These are phyloP conservation scores for Tetragnatha versicolor DNA, from an alignment of 1,140 invertebrate species.

Conservation along the genomic window DNA sequence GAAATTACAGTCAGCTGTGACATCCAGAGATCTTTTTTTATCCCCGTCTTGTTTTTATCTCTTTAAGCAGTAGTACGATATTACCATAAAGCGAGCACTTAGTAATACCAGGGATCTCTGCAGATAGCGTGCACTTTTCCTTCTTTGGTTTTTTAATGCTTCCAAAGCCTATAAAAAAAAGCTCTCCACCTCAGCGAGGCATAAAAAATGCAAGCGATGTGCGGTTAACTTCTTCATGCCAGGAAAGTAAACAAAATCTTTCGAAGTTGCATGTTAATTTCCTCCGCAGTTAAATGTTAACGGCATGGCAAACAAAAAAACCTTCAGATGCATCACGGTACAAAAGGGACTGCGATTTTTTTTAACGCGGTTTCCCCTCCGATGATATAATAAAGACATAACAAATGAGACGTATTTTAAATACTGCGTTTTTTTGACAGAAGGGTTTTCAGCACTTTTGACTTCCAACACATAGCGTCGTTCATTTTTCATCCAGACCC, in stretches of 20 bases:
- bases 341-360: slow-evolving; percentile 21
- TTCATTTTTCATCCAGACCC: slow-evolving; percentile 29
- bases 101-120: no score
- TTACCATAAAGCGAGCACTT: background rate
- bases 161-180: background rate
- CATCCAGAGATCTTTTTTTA: background rate
- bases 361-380: background rate
- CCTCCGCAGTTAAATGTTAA: background rate
- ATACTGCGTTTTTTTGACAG: background rate
- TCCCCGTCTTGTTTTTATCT: background rate
- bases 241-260: slow-evolving; percentile 4
- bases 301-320: background rate
- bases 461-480: slow-evolving; percentile 6
- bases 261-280: slow-evolving; percentile 23
- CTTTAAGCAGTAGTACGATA: background rate
- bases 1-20: background rate
- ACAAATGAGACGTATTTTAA: slow-evolving; percentile 41
- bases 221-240: slow-evolving; percentile 19
- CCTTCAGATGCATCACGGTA: background rate
- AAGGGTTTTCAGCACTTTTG: slow-evolving; percentile 11
- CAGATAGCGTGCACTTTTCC: background rate
- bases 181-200: background rate
- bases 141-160: slow-evolving; percentile 1
- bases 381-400: slow-evolving; percentile 46
- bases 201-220: background rate